Conservation (phyloP, 2,113 vertebrate species). For the Oplegnathus fasciatus region DNA sequence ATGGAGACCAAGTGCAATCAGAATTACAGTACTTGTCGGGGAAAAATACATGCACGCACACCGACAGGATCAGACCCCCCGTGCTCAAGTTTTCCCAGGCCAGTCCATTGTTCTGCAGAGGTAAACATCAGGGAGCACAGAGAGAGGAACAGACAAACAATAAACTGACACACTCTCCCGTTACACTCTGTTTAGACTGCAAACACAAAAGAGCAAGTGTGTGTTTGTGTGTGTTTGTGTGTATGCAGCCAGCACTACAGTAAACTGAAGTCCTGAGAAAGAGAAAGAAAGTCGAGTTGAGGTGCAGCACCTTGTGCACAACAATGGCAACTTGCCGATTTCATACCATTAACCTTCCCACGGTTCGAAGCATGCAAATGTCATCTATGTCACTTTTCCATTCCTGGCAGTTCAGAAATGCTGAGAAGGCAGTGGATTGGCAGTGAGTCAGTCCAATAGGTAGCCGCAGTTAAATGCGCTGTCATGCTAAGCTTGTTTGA, state of each 20-base stretch:
- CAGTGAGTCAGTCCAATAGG: not conserved
- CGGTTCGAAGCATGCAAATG: conserved; percentile 22
- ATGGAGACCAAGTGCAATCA: conserved; percentile 19
- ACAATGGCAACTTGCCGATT: conserved; percentile 31
- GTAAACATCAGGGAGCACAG: conserved; percentile 71
- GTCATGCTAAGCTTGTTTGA: conserved; percentile 25
- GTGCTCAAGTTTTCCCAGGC: conserved; percentile 58
- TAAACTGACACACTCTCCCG: conserved; percentile 69
- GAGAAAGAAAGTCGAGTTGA: conserved; percentile 1
- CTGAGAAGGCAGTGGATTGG: conserved; percentile 24
- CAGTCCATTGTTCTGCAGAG: conserved; percentile 71
- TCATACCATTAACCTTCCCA: conserved; percentile 38
- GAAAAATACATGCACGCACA: conserved; percentile 2
- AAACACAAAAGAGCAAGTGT: conserved; percentile 66
- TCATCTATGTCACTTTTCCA: conserved; percentile 28
- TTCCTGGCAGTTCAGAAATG: conserved; percentile 25
- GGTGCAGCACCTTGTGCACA: not conserved
- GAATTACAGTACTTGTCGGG: conserved; percentile 30
- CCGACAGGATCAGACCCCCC: conserved; percentile 30
- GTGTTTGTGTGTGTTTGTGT: conserved; percentile 37
- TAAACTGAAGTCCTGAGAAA: conserved; percentile 35
- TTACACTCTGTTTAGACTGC: conserved; percentile 75
- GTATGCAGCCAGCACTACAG: conserved; percentile 4
- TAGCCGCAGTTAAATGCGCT: not conserved
- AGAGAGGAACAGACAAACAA: conserved; percentile 70